Base-by-base conservation (phyloP, 2,888 invertebrate species). In the Colletes collaris region DNA sequence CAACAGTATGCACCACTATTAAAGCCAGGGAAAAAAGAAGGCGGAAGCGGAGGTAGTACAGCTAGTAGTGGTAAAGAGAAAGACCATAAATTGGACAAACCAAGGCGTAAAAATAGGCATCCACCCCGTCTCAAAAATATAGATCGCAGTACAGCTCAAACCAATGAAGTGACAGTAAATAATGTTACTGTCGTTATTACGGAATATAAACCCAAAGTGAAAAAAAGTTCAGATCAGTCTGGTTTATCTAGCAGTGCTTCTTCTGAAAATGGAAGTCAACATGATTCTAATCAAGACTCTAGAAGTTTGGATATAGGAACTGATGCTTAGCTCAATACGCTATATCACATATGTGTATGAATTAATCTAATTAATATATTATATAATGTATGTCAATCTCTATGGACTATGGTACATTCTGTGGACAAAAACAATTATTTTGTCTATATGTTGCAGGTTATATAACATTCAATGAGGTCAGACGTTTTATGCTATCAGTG, bases 141-240 rank as follows among this genome's bases (percentile, higher is more conserved):
- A 76, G 99, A 99, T 93, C 95, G 98, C 69, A 98, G 97, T 91
- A 97, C 97, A 49, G 98, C 97, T 40, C 97, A 97, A 93, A 97
- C 98, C 75, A 96, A 98, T 93, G 98, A 98, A 94, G 98, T 99
- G 88, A 99, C 99, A 64, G 99, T 99, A 50, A 99, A 98, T 93
- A 98, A 98, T 90, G 98, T 99, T 78, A 99, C 99, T 64, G 99
- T 99, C 81, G 97, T 98, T 85, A 98, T 99, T 92, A 99, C 99
- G 76, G 99, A 99, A 94, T 99, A 97, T 93, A 97, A 97, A 93
- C 97, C 97, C 86, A 97, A 97, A 88, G 90, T 90, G 69, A 93
- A 93, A 84, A 93, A 93, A 71, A 91, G 89, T 81, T 93, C 93
- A 11, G 93, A 94, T 76, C 93, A 93, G 71, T 93, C 93, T 13